phyloP scores from a whole-genome alignment of 2,797 vertebrate genomes.

The Periparus ater region DNA sequence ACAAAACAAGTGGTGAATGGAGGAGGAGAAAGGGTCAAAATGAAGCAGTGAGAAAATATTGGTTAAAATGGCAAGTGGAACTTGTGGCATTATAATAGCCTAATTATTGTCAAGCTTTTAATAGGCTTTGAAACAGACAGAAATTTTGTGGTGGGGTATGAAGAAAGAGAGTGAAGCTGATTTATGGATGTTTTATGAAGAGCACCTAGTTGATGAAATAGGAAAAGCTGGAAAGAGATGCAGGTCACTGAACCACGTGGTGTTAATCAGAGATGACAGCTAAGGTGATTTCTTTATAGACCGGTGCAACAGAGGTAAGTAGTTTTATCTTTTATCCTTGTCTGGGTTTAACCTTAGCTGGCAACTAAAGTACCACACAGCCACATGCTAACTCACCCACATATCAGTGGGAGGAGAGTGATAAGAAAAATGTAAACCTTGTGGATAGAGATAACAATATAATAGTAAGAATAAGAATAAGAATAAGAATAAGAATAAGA shows the following conservation, averaged over 20 bases:
- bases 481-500: not conserved
- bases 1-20: not conserved
- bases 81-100: not conserved
- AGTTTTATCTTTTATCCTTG: not conserved
- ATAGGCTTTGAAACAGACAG: not conserved
- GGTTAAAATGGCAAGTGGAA: not conserved
- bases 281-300: not conserved
- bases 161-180: not conserved
- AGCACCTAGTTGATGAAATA: not conserved
- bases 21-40: not conserved
- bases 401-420: not conserved
- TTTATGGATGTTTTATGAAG: not conserved
- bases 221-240: not conserved
- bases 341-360: not conserved
- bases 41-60: not conserved
- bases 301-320: not conserved
- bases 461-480: rapidly evolving
- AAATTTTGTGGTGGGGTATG: not conserved
- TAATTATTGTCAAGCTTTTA: not conserved
- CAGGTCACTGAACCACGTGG: not conserved
- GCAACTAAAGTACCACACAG: not conserved
- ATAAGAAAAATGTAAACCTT: not conserved
- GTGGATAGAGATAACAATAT: not conserved
- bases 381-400: rapidly evolving
- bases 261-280: not conserved